phyloP scores from a whole-genome alignment of 35 echinoderm and acorn worm genomes.

The Anneissia japonica region DNA sequence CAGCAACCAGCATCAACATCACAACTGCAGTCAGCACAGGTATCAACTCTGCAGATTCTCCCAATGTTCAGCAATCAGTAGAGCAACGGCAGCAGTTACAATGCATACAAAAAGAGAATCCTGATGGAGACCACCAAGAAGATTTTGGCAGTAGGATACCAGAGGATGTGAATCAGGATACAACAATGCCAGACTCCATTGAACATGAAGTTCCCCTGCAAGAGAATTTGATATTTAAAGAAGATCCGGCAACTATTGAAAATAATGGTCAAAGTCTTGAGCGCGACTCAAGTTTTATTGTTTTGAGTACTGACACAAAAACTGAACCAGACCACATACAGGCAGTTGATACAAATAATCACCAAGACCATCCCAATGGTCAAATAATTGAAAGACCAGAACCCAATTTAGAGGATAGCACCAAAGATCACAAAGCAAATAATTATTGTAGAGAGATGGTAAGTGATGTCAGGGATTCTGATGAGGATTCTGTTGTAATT shows the following conservation, averaged over 20 bases:
- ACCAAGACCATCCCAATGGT: neutral
- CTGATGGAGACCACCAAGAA: no score
- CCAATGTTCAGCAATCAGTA: no score
- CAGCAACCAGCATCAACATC: neutral
- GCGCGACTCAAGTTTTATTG: neutral
- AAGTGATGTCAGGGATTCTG: neutral
- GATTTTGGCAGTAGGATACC: no score
- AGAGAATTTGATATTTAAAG: no score
- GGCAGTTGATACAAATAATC: no score
- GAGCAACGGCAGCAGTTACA: no score
- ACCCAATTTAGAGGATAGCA: neutral
- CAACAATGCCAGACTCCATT: no score
- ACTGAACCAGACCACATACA: neutral
- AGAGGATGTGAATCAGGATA: no score
- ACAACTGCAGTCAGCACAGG: no score
- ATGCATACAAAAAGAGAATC: no score
- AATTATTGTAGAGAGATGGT: neutral
- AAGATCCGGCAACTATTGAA: neutral
- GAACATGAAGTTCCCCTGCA: no score
- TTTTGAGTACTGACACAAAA: neutral
- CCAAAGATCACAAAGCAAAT: neutral
- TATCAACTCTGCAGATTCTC: no score
- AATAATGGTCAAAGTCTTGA: neutral
- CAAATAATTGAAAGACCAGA: neutral
- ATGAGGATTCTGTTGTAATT: constrained; percentile 47